phyloP scores from a whole-genome alignment of 2,888 invertebrate species.

The Melanotus villosus region DNA sequence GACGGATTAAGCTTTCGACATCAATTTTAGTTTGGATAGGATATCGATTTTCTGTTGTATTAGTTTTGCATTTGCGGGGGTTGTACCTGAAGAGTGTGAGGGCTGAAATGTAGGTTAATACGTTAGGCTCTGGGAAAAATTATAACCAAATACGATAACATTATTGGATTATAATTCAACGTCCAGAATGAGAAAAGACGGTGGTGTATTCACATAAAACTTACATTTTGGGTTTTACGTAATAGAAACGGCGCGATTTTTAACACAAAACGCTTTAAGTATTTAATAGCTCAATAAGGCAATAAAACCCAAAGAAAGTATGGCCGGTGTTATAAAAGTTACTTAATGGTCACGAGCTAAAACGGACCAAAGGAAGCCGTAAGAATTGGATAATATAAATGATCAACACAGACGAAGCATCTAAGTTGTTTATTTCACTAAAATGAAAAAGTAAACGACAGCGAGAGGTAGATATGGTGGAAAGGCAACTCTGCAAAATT shows the following conservation, averaged over 20 bases:
- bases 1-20: background rate
- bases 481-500: slow-evolving; percentile 3
- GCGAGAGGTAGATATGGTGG: background rate
- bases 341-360: no score
- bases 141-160: background rate
- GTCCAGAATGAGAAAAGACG: background rate
- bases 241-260: background rate
- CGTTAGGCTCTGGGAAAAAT: background rate
- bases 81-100: background rate
- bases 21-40: background rate
- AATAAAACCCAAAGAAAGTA: no score
- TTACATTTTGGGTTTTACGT: no score
- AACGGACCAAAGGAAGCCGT: background rate
- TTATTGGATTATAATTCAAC: background rate
- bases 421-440: background rate
- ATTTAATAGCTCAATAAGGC: no score
- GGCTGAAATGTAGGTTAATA: background rate
- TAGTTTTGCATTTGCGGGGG: background rate
- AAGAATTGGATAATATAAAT: slow-evolving; percentile 4
- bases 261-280: no score
- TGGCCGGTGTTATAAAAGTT: no score
- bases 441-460: background rate
- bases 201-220: no score
- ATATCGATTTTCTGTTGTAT: background rate
- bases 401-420: slow-evolving; percentile 5